Evolutionary conservation across 2,888 invertebrate genomes (phyloP), one percentile per base, ranked within the genome.

Genomic region (Phortica magna): DNA sequence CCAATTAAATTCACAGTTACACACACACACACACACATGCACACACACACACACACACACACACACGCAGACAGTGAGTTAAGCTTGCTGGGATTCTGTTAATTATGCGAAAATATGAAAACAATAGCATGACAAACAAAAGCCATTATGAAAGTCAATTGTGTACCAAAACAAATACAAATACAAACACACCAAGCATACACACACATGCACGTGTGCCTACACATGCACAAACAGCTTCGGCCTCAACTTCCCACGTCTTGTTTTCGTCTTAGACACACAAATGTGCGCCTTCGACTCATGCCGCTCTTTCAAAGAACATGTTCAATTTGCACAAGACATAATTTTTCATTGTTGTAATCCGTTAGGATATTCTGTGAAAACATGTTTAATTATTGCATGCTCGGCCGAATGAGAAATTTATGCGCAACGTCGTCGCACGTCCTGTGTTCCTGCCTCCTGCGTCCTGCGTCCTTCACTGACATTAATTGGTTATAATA

Each of bases 51-150:
- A 9, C 17, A 67, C 55, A 67, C 19, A 48, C 42, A 73, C 19
- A 74, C 31, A 64, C 65, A 53, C 53, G 14, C 64, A 22, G 12
- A 4, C 31, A 31, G 7, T 48, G 48, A 14, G 48, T 48, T 48
- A 14, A 48, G 48, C 48, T 48, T 48, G 48, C 14, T 42, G 12
- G 67, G 67, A n/a, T 65, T 73, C 12, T 59, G 75, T 72, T 80
- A 81, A 80, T 80, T 78, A 78, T 75, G 75, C 76, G 68, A 78
- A 80, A 80, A 81, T 77, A 78, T 78, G 81, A 53, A 75, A 74
- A 77, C 43, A 74, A 67, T 74, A 48, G 57, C 75, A 70, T 68
- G 61, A 65, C 59, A 17, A 42, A 53, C 75, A 75, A 73, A 67
- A 67, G 67, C n/a, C 17, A 42, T 42, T 39, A n/a, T n/a, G 42